phyloP scores from a whole-genome alignment of 2,113 vertebrate species.

The Vanacampus margaritifer region DNA sequence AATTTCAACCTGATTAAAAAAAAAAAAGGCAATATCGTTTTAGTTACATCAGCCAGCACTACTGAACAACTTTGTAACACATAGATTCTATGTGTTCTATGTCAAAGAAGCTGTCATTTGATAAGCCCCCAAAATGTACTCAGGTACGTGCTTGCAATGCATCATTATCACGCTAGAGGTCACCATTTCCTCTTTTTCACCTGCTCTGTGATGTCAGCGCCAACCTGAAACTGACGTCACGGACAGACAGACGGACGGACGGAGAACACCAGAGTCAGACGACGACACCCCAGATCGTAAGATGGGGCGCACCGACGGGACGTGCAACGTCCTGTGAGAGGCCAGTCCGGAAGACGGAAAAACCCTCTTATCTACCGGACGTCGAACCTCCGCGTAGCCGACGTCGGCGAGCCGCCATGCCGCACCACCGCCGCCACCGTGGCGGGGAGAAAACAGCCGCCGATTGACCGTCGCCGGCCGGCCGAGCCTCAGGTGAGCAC shows the following conservation, averaged over 20 bases:
- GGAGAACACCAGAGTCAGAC: conserved; percentile 4
- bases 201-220: conserved; percentile 16
- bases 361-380: neutral
- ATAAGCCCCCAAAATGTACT: too few species aligned
- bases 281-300: neutral
- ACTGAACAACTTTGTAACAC: too few species aligned
- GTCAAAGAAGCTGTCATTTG: too few species aligned
- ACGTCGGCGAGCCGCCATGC: neutral
- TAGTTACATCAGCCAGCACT: too few species aligned
- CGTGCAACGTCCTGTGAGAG: neutral
- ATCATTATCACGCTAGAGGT: conserved; percentile 19
- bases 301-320: neutral
- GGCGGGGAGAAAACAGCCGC: neutral
- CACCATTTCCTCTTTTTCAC: conserved; percentile 3
- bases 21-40: too few species aligned
- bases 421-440: neutral
- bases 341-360: neutral
- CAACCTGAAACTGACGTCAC: neutral
- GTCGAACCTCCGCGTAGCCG: neutral
- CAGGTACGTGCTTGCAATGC: neutral
- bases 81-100: too few species aligned
- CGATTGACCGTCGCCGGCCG: neutral
- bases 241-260: conserved; percentile 6
- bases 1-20: too few species aligned
- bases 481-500: neutral